phyloP scores from a whole-genome alignment of 2,113 vertebrate genomes.

The Maccullochella peelii region DNA sequence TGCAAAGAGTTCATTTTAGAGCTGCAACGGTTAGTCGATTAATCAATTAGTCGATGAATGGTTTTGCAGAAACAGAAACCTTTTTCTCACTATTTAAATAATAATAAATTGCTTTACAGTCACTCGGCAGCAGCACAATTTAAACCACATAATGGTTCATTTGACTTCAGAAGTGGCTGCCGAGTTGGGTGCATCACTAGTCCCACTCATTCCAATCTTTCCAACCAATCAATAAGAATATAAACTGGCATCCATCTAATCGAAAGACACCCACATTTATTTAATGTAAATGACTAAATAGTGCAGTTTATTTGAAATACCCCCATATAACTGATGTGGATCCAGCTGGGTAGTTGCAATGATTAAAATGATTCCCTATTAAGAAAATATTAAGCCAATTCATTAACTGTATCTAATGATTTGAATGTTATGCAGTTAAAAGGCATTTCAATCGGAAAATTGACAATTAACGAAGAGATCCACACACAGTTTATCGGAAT shows the following conservation, averaged over 20 bases:
- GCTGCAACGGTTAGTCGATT: too few species aligned
- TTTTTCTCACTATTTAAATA: background rate
- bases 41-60: too few species aligned
- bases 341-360: conserved; percentile 28
- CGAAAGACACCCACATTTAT: background rate
- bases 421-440: conserved; percentile 30
- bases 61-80: too few species aligned
- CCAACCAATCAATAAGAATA: background rate
- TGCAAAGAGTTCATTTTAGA: too few species aligned
- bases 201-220: background rate
- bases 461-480: conserved; percentile 32
- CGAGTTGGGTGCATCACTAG: background rate
- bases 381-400: conserved; percentile 28
- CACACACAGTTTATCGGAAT: conserved; percentile 9
- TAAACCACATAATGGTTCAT: background rate
- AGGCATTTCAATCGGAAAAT: conserved; percentile 39
- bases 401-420: conserved; percentile 43
- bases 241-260: background rate
- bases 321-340: background rate
- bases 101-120: background rate
- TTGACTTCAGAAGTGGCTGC: background rate
- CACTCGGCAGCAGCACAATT: background rate
- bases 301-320: conserved; percentile 15
- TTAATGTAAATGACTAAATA: conserved; percentile 30
- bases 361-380: conserved; percentile 1